Conservation (phyloP, 1,140 invertebrate genomes). For the Heliconius melpomene region DNA sequence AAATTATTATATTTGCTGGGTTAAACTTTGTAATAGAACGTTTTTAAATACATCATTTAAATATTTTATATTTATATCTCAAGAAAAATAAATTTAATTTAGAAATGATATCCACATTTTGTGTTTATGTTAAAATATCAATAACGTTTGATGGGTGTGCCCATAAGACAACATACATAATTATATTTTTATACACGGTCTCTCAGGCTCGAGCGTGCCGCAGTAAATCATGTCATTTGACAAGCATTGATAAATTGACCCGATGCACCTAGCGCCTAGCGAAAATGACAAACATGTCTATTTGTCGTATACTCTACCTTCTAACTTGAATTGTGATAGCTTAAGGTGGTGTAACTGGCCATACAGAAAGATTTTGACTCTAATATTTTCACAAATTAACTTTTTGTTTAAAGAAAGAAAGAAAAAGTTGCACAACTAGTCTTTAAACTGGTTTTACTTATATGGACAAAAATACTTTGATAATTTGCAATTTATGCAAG, state of each 20-base stretch:
- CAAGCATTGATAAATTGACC: constrained; percentile 55
- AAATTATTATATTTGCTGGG: too few species aligned
- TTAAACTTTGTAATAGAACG: neutral
- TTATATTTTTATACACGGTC: constrained; percentile 43
- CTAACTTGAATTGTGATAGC: constrained; percentile 19
- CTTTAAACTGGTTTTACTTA: constrained; percentile 28
- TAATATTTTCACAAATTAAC: constrained; percentile 31
- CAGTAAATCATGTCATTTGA: constrained; percentile 56
- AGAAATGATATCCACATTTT: neutral
- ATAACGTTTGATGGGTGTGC: constrained; percentile 10
- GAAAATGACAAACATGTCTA: constrained; percentile 39
- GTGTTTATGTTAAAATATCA: constrained; percentile 2
- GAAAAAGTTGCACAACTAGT: constrained; percentile 15
- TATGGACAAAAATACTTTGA: constrained; percentile 28
- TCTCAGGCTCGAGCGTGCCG: constrained; percentile 36
- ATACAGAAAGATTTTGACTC: constrained; percentile 12
- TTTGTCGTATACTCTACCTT: constrained; percentile 26
- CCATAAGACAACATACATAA: constrained; percentile 8
- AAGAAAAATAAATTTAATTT: neutral
- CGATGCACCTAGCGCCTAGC: constrained; percentile 49
- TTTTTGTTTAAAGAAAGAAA: constrained; percentile 28
- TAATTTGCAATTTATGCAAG: constrained; percentile 23
- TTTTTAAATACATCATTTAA: neutral
- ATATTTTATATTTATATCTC: neutral
- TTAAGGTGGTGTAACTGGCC: neutral